Evolutionary conservation across 1,140 invertebrate species (phyloP), one percentile per base, ranked within the genome.

Genomic region (Calephelis nemesis): DNA sequence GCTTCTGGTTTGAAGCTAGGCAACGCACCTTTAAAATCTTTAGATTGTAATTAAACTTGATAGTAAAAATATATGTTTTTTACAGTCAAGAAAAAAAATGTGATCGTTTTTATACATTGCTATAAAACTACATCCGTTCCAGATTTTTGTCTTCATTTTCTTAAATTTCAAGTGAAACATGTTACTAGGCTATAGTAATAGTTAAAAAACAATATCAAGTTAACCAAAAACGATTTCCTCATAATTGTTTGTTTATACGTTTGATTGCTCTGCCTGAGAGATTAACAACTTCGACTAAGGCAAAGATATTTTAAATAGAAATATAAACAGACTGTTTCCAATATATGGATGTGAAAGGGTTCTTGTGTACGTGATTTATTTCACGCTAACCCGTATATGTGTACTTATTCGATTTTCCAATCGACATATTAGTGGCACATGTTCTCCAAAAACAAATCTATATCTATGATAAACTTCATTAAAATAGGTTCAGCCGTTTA

Each of bases 231-330:
- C 5, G 30, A 11, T 15, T 19, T 54, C 9, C 19, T 54, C 10
- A 54, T 19, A 30, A 54, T 30, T 54, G 52, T 54, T 54, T 54
- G 52, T 54, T 54, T 54, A 54, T 13, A 10, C 15, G 19, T 54
- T 54, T 54, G 19, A 54, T 54, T 54, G 52, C 52, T 54, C 15
- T 30, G 8, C 19, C 3, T 54, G 52, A 54, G 19, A 54, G 52
- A 54, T 54, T 54, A 54, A 54, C 52, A 19, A 54, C 19, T 54
- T 54, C 52, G 52, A 4, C 7, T 54, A 7, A 4, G 30, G 52
- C 52, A 13, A 54, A 9, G 13, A 13, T 7, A 30, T 19, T 54
- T 30, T 30, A 54, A 54, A 54, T 54, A 54, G 15, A 10, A 54
- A 11, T 15, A 54, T 54, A 30, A 30, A 11, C 10, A 54, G 10